Evolutionary conservation across 2,113 vertebrate genomes (phyloP).

Genomic region (Antechinus stuartii): DNA sequence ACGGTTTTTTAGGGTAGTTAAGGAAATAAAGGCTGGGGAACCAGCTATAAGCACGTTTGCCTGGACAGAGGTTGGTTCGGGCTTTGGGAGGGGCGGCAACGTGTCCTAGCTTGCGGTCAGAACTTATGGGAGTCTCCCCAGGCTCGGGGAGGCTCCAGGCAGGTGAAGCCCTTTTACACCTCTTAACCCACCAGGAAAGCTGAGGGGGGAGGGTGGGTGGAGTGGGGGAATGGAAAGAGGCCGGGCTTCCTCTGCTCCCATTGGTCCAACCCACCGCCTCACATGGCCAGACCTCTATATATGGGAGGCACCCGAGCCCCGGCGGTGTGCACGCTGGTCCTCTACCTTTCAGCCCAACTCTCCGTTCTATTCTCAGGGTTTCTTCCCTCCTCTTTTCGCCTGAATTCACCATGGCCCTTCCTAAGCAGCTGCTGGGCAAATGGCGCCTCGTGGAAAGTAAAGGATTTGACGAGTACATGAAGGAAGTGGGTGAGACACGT

Average conservation of each 20-base stretch:
- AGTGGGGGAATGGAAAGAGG: neutral
- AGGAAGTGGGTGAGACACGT: constrained; percentile 82
- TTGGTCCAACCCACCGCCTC: constrained; percentile 46
- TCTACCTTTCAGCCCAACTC: fast-evolving
- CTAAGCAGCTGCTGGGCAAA: constrained; percentile 79
- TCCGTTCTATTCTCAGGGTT: fast-evolving
- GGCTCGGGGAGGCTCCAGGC: fast-evolving
- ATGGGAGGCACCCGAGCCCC: fast-evolving
- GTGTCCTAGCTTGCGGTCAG: constrained; percentile 15
- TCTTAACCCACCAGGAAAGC: fast-evolving
- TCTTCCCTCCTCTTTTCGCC: neutral
- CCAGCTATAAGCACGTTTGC: no score
- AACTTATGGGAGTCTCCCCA: neutral
- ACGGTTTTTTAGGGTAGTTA: neutral
- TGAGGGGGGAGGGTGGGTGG: neutral
- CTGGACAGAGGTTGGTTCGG: neutral
- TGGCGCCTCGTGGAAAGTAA: constrained; percentile 83
- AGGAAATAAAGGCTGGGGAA: neutral
- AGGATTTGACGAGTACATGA: constrained; percentile 87
- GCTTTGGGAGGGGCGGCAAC: constrained; percentile 31
- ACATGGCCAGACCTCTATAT: constrained; percentile 23
- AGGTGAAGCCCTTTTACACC: neutral
- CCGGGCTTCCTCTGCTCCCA: constrained; percentile 32
- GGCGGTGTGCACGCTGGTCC: fast-evolving
- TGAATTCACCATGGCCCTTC: constrained; percentile 77